Conservation (phyloP, 2,888 invertebrate species). For the Hypolimnas misippus region DNA sequence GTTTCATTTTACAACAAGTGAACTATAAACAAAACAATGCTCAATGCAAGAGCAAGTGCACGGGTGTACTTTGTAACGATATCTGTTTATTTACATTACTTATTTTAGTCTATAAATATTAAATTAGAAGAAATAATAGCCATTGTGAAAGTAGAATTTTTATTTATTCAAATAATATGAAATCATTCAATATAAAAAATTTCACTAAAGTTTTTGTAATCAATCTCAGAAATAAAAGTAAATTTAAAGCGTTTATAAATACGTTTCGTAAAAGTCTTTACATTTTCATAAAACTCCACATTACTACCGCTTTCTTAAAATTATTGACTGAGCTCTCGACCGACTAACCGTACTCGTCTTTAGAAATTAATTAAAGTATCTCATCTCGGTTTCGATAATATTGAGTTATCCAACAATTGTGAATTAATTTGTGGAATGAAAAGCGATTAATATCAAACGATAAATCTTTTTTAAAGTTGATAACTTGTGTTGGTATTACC, state of each 20-base stretch:
- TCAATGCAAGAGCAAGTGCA: too few relatives aligned
- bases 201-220: too few relatives aligned
- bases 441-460: neutral
- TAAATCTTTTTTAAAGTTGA: neutral
- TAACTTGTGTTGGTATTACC: neutral
- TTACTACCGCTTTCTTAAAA: slow-evolving; percentile 11
- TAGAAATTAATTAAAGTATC: slow-evolving; percentile 11
- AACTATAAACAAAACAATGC: too few relatives aligned
- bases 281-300: neutral
- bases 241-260: neutral
- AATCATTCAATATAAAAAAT: too few relatives aligned
- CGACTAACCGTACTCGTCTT: neutral
- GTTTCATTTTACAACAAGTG: too few relatives aligned
- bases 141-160: too few relatives aligned
- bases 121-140: too few relatives aligned
- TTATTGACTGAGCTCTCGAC: slow-evolving; percentile 8
- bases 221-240: neutral
- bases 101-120: too few relatives aligned
- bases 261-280: neutral
- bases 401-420: neutral
- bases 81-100: too few relatives aligned
- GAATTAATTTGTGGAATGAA: neutral
- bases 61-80: too few relatives aligned
- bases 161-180: too few relatives aligned
- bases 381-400: slow-evolving; percentile 4